phyloP scores from a whole-genome alignment of 2,888 invertebrate genomes.

The Euplexia lucipara region DNA sequence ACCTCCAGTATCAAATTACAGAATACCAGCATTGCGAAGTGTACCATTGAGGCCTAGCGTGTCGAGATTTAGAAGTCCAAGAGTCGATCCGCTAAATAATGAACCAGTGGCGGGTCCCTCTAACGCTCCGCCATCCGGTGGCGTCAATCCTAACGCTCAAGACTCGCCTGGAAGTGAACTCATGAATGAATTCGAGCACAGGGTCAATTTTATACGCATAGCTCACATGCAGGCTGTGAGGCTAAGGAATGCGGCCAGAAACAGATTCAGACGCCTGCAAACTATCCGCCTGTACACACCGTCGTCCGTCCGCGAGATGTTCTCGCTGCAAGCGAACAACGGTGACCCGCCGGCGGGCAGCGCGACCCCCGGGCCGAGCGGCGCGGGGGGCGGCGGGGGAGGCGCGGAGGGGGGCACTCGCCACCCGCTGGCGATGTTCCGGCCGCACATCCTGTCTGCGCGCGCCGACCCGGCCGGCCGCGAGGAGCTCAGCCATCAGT shows the following conservation, averaged over 20 bases:
- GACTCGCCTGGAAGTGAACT: constrained; percentile 72
- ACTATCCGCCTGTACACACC: constrained; percentile 86
- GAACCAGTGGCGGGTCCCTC: constrained; percentile 84
- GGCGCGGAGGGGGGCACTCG: constrained; percentile 47
- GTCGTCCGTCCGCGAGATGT: constrained; percentile 85
- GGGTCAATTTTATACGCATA: constrained; percentile 84
- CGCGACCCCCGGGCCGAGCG: constrained; percentile 58
- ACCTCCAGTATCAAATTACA: constrained; percentile 81
- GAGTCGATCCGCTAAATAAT: constrained; percentile 64
- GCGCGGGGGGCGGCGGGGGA: background rate
- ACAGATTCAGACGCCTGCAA: constrained; percentile 82
- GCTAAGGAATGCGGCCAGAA: constrained; percentile 83
- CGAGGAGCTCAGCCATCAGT: constrained; percentile 60
- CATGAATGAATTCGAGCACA: constrained; percentile 80
- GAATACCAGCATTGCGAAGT: constrained; percentile 82
- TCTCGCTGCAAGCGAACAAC: constrained; percentile 75
- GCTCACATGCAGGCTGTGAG: constrained; percentile 85
- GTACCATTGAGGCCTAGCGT: constrained; percentile 71
- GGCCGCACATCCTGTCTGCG: constrained; percentile 73
- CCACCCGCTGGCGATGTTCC: constrained; percentile 71
- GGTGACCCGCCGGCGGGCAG: constrained; percentile 69
- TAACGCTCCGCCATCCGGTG: constrained; percentile 64
- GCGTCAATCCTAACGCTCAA: constrained; percentile 60
- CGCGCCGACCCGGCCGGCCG: constrained; percentile 57
- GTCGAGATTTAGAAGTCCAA: constrained; percentile 62